Conservation (phyloP, 2,113 vertebrate genomes). For the Artemisiospiza belli region DNA sequence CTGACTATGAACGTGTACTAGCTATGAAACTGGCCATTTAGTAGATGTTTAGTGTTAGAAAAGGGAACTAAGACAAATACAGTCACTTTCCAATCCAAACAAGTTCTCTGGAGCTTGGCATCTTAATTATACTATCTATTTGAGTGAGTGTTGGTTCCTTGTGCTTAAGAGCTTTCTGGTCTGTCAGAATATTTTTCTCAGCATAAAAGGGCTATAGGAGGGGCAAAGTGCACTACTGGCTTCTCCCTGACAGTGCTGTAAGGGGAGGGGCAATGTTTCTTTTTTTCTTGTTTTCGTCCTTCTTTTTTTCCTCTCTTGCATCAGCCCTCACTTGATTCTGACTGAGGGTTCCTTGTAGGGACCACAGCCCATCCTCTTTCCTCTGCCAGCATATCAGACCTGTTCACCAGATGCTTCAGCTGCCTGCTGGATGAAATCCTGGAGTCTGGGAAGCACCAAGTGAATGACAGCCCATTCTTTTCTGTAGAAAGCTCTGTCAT, state of each 20-base stretch:
- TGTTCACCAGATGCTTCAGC: accelerated
- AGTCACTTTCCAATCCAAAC: neutral
- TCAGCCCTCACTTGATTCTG: neutral
- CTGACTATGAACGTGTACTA: neutral
- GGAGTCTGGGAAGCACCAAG: accelerated
- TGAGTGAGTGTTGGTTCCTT: neutral
- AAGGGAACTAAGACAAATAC: neutral
- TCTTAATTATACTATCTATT: neutral
- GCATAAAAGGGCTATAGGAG: neutral
- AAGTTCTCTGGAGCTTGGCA: neutral
- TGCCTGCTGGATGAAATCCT: neutral
- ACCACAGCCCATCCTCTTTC: neutral
- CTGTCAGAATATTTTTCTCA: neutral
- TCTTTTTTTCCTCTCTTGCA: neutral
- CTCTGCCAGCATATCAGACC: no score
- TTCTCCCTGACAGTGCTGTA: neutral
- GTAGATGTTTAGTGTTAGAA: neutral
- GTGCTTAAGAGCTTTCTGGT: neutral
- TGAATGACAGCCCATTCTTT: neutral
- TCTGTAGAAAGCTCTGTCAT: neutral
- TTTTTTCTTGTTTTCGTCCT: neutral
- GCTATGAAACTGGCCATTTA: neutral
- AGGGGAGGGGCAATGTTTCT: accelerated
- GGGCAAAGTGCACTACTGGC: neutral
- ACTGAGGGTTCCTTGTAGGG: neutral